phyloP scores from a whole-genome alignment of 2,797 vertebrate genomes.

The Ataeniobius toweri region DNA sequence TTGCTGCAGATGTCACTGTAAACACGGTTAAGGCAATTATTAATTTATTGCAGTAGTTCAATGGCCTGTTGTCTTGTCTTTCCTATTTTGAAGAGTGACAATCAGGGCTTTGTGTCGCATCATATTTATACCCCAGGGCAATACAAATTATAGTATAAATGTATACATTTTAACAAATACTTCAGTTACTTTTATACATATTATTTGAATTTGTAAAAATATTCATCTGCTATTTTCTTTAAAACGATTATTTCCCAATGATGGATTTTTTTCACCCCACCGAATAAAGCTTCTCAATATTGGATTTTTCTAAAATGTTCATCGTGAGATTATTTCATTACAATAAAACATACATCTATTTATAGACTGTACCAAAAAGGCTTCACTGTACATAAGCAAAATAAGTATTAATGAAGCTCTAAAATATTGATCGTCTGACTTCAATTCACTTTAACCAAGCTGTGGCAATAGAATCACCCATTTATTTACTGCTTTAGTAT shows the following conservation, averaged over 20 bases:
- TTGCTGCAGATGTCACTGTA: background rate
- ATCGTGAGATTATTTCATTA: background rate
- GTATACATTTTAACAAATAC: background rate
- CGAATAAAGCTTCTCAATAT: background rate
- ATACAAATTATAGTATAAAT: background rate
- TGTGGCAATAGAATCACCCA: constrained; percentile 32
- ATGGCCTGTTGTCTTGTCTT: background rate
- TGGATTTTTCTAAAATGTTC: background rate
- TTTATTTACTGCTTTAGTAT: constrained; percentile 63
- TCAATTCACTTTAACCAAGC: background rate
- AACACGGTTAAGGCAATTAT: background rate
- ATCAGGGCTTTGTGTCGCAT: background rate
- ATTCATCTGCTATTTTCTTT: background rate
- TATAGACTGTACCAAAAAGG: background rate
- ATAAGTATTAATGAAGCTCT: background rate
- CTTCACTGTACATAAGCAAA: background rate
- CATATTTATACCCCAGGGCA: background rate
- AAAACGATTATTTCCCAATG: no score
- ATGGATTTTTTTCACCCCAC: background rate
- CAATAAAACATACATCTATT: background rate
- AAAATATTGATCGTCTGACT: background rate
- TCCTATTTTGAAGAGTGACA: background rate
- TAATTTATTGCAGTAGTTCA: background rate
- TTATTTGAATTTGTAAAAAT: background rate
- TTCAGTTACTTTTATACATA: background rate